These are phyloP conservation scores for Sinodicranocentrus sp. DNA, from an alignment of 2,888 invertebrate species.

Conservation along the genomic window DNA sequence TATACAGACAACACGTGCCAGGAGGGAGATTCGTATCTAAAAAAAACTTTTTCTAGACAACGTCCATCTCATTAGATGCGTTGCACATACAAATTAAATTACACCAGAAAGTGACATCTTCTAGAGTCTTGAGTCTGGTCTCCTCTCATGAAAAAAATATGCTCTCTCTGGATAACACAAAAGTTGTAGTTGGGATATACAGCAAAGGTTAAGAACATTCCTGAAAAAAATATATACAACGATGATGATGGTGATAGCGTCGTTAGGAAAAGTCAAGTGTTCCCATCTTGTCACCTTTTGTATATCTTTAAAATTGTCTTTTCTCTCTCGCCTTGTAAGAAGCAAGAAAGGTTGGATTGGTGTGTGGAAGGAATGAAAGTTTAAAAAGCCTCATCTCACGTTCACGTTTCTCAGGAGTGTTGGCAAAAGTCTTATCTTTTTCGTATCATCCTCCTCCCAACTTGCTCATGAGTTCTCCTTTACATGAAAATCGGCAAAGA, in stretches of 20 bases:
- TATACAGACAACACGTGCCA: too few species aligned
- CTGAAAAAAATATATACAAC: neutral
- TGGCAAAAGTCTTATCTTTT: conserved; percentile 61
- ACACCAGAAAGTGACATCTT: neutral
- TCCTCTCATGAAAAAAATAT: neutral
- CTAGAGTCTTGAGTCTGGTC: too few species aligned
- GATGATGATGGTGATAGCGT: conserved; percentile 22
- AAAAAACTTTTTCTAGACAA: neutral
- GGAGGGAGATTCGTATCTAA: too few species aligned
- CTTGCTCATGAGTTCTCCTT: conserved; percentile 21
- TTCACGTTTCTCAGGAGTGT: neutral
- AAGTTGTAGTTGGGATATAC: neutral
- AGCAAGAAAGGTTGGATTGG: too few species aligned
- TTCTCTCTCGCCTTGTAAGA: neutral
- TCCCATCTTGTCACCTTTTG: conserved; percentile 44
- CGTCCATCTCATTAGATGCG: conserved; percentile 5
- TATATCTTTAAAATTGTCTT: conserved; percentile 25
- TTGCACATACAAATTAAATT: conserved; percentile 19
- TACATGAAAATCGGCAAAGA: neutral
- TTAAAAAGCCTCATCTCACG: conserved; percentile 45
- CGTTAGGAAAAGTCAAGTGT: conserved; percentile 38
- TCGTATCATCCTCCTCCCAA: conserved; percentile 38
- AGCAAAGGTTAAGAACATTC: neutral
- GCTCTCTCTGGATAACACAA: neutral
- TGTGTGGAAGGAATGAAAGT: conserved; percentile 43